Percentiles rank a stretch among this genome's conserved stretches.
phyloP scores from a whole-genome alignment of 2,113 vertebrate species.

The Nothocercus nigrocapillus region DNA sequence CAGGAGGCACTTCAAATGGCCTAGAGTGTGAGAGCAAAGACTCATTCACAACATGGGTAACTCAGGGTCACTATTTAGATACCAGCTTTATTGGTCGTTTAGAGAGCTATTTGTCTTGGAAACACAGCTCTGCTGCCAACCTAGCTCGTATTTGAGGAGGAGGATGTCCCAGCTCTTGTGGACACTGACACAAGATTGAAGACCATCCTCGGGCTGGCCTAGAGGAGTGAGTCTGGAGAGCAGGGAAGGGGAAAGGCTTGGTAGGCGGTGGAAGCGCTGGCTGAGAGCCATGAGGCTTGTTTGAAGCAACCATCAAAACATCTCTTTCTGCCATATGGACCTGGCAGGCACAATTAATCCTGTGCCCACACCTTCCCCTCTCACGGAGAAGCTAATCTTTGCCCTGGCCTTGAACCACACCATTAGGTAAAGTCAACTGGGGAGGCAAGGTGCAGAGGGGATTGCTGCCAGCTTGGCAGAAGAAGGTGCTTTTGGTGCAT shows the following conservation, averaged over 20 bases:
- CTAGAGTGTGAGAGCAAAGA: background rate
- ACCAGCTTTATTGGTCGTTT: background rate
- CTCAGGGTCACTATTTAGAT: background rate
- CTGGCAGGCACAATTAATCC: background rate
- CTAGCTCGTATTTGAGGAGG: background rate
- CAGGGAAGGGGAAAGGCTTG: background rate
- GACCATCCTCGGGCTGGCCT: background rate
- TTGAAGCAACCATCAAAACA: background rate
- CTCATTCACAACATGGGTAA: background rate
- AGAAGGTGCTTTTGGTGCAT: background rate
- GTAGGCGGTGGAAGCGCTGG: background rate
- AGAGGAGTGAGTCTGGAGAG: background rate
- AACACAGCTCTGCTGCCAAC: background rate
- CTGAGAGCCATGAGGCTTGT: background rate
- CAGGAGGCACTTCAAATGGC: background rate
- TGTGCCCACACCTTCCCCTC: background rate
- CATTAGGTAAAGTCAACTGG: background rate
- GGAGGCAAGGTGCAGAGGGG: background rate
- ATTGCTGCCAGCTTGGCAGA: background rate
- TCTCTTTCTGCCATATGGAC: background rate
- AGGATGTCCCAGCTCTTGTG: background rate
- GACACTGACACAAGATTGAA: rapidly evolving
- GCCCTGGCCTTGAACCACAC: background rate
- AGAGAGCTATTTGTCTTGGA: background rate
- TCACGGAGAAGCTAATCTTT: background rate